phyloP scores from a whole-genome alignment of 2,888 invertebrate genomes.

The Corythucha ciliata region DNA sequence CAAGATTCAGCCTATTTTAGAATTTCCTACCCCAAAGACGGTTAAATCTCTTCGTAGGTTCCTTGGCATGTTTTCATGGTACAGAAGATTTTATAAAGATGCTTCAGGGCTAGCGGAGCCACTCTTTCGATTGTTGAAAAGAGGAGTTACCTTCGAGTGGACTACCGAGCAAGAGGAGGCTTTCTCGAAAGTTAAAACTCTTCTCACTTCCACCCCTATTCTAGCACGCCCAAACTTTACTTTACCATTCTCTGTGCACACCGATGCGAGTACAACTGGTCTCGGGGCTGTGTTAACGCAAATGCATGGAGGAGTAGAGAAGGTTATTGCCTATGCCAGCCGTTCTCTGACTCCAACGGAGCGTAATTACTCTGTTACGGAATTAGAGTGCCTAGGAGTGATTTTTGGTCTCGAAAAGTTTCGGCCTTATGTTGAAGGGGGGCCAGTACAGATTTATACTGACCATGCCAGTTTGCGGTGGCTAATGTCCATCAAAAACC shows the following conservation, averaged over 20 bases:
- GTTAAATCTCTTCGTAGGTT: slow-evolving; percentile 17
- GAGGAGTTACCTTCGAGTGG: slow-evolving; percentile 20
- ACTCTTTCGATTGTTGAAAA: slow-evolving; percentile 30
- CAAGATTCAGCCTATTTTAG: slow-evolving; percentile 10
- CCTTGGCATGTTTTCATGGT: slow-evolving; percentile 27
- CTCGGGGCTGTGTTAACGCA: slow-evolving; percentile 31
- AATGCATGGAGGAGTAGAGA: slow-evolving; percentile 27
- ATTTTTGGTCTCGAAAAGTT: slow-evolving; percentile 31
- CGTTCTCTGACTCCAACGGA: slow-evolving; percentile 28
- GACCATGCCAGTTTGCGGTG: slow-evolving; percentile 25
- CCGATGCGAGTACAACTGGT: slow-evolving; percentile 26
- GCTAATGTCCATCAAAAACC: slow-evolving; percentile 32
- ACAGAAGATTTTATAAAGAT: slow-evolving; percentile 33
- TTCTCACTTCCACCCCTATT: slow-evolving; percentile 23
- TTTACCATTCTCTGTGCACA: slow-evolving; percentile 22
- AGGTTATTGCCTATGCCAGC: slow-evolving; percentile 34
- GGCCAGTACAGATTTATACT: slow-evolving; percentile 29
- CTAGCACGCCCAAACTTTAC: slow-evolving; percentile 28
- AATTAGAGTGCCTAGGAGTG: slow-evolving; percentile 34
- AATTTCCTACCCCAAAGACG: slow-evolving; percentile 16
- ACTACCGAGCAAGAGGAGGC: slow-evolving; percentile 8
- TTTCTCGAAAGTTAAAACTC: slow-evolving; percentile 11
- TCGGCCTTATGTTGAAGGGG: slow-evolving; percentile 33
- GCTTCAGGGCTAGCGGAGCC: slow-evolving; percentile 30
- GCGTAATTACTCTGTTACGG: slow-evolving; percentile 31